phyloP scores from a whole-genome alignment of 2,888 invertebrate species.

The Coenonympha glycerion region DNA sequence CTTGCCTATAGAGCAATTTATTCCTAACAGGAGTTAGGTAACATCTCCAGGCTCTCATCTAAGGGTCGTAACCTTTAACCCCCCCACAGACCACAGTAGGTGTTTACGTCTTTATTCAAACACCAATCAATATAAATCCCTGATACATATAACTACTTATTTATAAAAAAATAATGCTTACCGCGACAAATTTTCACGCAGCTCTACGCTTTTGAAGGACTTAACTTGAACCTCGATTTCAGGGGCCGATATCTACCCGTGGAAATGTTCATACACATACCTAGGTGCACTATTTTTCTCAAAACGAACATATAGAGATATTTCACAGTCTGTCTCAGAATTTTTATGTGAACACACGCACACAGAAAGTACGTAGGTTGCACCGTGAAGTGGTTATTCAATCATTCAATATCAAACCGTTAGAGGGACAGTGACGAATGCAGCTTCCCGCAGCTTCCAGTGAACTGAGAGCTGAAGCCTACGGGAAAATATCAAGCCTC shows the following conservation, averaged over 20 bases:
- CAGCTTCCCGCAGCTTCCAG: conserved; percentile 45
- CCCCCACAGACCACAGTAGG: conserved; percentile 29
- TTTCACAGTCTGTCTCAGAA: conserved; percentile 30
- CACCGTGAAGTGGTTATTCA: conserved; percentile 52
- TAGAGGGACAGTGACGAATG: conserved; percentile 28
- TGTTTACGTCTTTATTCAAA: conserved; percentile 49
- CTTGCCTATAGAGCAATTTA: conserved; percentile 25
- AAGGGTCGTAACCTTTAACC: conserved; percentile 63
- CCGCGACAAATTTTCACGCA: conserved; percentile 37
- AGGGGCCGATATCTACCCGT: conserved; percentile 25
- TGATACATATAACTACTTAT: no score
- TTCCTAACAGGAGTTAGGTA: conserved; percentile 48
- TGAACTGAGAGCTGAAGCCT: conserved; percentile 62
- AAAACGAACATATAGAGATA: conserved; percentile 28
- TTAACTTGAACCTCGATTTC: conserved; percentile 19
- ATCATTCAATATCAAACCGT: conserved; percentile 55
- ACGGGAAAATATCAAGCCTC: conserved; percentile 69
- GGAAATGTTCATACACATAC: conserved; percentile 23
- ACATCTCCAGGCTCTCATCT: conserved; percentile 43
- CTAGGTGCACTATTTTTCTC: conserved; percentile 6
- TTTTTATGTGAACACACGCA: conserved; percentile 32
- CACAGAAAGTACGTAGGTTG: conserved; percentile 28
- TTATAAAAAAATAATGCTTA: conserved; percentile 41
- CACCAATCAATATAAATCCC: conserved; percentile 52
- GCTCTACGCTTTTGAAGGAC: conserved; percentile 21